phyloP scores from a whole-genome alignment of 2,888 invertebrate species.

The Euproctis similis region DNA sequence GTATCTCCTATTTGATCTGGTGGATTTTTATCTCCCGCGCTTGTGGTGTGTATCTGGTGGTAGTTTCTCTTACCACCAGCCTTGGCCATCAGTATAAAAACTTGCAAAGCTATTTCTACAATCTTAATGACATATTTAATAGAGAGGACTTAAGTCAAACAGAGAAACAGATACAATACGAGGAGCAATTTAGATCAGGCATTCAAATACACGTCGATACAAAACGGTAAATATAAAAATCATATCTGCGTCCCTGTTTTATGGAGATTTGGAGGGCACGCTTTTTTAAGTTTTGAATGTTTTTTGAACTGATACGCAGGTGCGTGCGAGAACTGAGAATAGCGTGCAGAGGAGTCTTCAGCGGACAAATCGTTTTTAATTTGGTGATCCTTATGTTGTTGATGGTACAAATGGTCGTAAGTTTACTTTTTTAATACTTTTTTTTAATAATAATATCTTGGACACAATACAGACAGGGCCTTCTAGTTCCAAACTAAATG shows the following conservation, averaged over 20 bases:
- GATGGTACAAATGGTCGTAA: conserved; percentile 31
- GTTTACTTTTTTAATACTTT: too few relatives aligned
- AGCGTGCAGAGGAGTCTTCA: conserved; percentile 32
- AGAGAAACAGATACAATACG: conserved; percentile 36
- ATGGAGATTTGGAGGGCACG: too few relatives aligned
- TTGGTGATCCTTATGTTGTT: conserved; percentile 22
- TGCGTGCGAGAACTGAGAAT: too few relatives aligned
- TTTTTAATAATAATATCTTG: too few relatives aligned
- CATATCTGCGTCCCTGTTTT: too few relatives aligned
- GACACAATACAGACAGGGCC: too few relatives aligned
- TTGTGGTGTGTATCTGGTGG: conserved; percentile 20
- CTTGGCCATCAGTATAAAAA: conserved; percentile 40
- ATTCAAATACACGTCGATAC: conserved; percentile 15
- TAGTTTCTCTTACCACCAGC: conserved; percentile 25
- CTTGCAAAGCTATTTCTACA: conserved; percentile 39
- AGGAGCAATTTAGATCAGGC: conserved; percentile 35
- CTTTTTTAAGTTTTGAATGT: too few relatives aligned
- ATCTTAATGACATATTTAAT: conserved; percentile 33
- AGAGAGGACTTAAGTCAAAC: conserved; percentile 19
- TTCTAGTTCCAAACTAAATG: too few relatives aligned
- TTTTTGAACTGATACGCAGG: too few relatives aligned
- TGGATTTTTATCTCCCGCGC: conserved; percentile 26
- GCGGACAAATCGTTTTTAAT: conserved; percentile 36
- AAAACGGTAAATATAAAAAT: background rate
- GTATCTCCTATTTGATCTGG: conserved; percentile 25